A percentile compares a stretch with the other conserved stretches of the same genome.
These are phyloP conservation scores for Phaethornis superciliosus DNA, from an alignment of 2,113 vertebrate genomes.

Conservation along the genomic window DNA sequence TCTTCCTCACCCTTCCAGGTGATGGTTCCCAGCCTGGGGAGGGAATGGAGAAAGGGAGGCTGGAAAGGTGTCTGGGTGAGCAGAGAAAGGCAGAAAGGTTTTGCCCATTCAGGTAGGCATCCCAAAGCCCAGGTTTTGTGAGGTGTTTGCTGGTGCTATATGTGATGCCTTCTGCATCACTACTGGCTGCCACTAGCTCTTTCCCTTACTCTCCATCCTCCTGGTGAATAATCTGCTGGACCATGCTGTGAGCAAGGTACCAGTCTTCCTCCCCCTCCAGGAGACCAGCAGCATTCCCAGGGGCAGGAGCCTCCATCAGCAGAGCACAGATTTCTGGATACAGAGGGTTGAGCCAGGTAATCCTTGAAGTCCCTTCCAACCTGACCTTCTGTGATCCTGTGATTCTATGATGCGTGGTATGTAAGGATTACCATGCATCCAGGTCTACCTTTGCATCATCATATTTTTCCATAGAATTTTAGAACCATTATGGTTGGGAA, in stretches of 20 bases:
- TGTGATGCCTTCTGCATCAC: accelerated
- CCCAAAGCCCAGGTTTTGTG: neutral
- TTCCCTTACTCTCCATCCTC: neutral
- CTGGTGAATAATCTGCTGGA: neutral
- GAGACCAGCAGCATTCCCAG: neutral
- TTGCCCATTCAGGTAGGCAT: accelerated
- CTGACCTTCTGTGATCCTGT: too few species aligned
- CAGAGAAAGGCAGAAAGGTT: neutral
- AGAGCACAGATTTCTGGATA: neutral
- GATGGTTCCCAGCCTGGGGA: neutral
- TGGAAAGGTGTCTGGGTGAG: neutral
- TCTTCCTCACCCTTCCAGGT: neutral
- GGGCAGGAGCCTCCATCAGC: accelerated
- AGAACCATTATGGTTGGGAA: too few species aligned
- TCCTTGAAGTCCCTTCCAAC: too few species aligned
- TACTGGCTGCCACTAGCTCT: neutral
- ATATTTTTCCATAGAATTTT: too few species aligned
- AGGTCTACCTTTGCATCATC: neutral
- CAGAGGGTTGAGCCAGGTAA: too few species aligned
- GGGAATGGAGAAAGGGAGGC: too few species aligned
- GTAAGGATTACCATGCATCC: neutral
- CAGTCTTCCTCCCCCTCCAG: neutral
- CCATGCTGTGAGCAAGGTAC: accelerated
- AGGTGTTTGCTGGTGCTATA: neutral
- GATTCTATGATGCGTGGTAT: too few species aligned